These are phyloP conservation scores for Notothenia coriiceps DNA, from an alignment of 2,113 vertebrate species.

Conservation along the genomic window DNA sequence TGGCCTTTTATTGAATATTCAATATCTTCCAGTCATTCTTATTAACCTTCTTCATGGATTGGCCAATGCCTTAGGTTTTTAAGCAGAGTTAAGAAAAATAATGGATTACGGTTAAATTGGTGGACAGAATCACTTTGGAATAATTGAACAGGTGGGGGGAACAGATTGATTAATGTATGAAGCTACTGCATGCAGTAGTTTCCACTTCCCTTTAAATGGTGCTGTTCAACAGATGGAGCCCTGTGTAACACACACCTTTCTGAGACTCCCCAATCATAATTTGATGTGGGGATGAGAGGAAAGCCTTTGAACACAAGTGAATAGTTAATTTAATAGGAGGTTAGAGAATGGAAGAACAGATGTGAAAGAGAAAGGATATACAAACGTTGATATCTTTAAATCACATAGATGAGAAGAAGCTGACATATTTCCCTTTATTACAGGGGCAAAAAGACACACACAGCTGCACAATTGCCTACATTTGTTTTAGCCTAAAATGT, in stretches of 20 bases:
- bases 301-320: constrained; percentile 27
- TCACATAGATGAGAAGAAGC: too few relatives aligned
- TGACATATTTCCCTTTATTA: too few relatives aligned
- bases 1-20: constrained; percentile 5
- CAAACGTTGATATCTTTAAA: not conserved
- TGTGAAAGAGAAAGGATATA: not conserved
- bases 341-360: constrained; percentile 27
- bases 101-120: not conserved
- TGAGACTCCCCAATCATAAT: constrained; percentile 54
- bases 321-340: constrained; percentile 42
- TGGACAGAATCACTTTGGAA: not conserved
- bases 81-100: not conserved
- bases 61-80: not conserved
- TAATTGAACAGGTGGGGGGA: not conserved
- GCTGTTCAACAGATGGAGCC: constrained; percentile 15
- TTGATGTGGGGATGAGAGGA: constrained; percentile 20
- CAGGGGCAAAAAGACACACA: too few relatives aligned
- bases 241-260: constrained; percentile 31
- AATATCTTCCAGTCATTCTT: not conserved
- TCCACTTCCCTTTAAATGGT: not conserved
- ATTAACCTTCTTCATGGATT: not conserved
- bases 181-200: not conserved
- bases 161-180: not conserved
- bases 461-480: too few relatives aligned
- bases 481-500: too few relatives aligned